Percentiles rank a stretch among this genome's conserved stretches.
phyloP scores from a whole-genome alignment of 1,140 invertebrate genomes.

The Metopolophium dirhodum region DNA sequence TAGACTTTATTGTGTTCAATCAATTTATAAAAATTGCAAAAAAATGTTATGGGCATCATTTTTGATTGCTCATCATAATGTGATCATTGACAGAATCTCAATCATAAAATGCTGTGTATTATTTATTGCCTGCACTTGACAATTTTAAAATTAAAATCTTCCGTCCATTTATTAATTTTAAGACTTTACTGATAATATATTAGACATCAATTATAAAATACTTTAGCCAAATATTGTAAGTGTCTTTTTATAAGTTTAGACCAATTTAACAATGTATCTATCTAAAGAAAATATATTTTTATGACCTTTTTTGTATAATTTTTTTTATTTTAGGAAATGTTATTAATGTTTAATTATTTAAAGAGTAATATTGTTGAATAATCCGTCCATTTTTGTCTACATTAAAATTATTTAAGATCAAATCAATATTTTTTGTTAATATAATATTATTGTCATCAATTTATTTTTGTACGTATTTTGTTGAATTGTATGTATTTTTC shows the following conservation, averaged over 20 bases:
- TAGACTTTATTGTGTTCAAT: neutral
- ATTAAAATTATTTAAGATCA: too few relatives aligned
- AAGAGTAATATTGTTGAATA: neutral
- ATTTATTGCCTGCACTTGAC: neutral
- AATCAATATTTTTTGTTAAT: too few relatives aligned
- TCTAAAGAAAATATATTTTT: neutral
- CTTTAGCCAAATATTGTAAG: constrained; percentile 8
- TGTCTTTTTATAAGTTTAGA: neutral
- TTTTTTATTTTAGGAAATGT: neutral
- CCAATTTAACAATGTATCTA: neutral
- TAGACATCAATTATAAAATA: neutral
- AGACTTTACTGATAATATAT: neutral
- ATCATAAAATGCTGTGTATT: constrained; percentile 1
- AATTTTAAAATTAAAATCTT: neutral
- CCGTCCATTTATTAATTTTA: constrained; percentile 38
- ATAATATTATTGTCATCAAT: neutral
- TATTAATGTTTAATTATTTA: neutral
- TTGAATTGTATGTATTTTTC: neutral
- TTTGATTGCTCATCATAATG: neutral
- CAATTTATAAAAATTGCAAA: neutral
- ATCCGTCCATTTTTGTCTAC: neutral
- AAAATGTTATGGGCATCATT: neutral
- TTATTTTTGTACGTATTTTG: neutral
- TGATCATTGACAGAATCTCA: neutral
- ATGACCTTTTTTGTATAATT: neutral